phyloP scores from a whole-genome alignment of 2,113 vertebrate species.

The Brachyistius frenatus region DNA sequence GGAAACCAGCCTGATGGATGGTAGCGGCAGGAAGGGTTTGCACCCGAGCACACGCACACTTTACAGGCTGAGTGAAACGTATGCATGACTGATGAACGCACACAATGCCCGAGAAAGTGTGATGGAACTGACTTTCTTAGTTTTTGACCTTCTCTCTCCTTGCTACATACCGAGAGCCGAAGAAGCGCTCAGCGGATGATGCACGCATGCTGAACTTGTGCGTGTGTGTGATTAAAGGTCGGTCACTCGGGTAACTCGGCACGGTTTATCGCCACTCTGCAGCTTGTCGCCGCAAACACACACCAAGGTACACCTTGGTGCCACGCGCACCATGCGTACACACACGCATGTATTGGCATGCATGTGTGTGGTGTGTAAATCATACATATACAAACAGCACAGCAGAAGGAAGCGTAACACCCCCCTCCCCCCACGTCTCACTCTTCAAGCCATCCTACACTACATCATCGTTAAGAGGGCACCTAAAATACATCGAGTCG shows the following conservation, averaged over 20 bases:
- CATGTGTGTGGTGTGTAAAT: background rate
- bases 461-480: background rate
- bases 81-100: background rate
- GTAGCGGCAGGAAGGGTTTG: background rate
- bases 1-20: slow-evolving; percentile 38
- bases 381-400: background rate
- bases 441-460: background rate
- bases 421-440: too few species aligned
- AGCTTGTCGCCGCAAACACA: slow-evolving; percentile 12
- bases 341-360: background rate
- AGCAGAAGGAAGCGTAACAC: too few species aligned
- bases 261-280: slow-evolving; percentile 7
- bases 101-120: background rate
- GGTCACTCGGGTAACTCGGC: slow-evolving; percentile 46
- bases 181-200: background rate
- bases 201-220: background rate
- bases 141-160: slow-evolving; percentile 35
- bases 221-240: slow-evolving; percentile 40
- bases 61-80: slow-evolving; percentile 5
- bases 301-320: background rate
- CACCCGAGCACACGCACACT: slow-evolving; percentile 18
- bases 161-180: background rate
- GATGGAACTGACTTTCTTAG: background rate
- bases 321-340: background rate
- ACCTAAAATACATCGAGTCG: background rate